Evolutionary conservation across 1,140 invertebrate genomes (phyloP).

Genomic region (Doryteuthis pealeii): DNA sequence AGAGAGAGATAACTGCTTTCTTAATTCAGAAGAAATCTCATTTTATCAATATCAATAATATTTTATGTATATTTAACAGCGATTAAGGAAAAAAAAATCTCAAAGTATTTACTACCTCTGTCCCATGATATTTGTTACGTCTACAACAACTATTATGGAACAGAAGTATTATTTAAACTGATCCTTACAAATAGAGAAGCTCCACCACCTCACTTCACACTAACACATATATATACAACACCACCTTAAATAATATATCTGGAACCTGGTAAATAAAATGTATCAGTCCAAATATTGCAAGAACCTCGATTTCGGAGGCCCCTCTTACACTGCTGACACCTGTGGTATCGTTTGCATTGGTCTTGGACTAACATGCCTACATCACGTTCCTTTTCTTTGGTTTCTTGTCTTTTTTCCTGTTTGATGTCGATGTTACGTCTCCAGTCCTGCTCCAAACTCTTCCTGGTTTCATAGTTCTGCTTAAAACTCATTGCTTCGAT

Average conservation of each 20-base stretch:
- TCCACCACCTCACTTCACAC: too few species aligned
- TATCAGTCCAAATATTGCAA: constrained; percentile 59
- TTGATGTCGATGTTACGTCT: constrained; percentile 42
- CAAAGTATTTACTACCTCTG: too few species aligned
- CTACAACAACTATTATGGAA: too few species aligned
- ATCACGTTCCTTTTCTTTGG: constrained; percentile 40
- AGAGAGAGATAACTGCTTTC: too few species aligned
- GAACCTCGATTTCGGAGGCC: constrained; percentile 54
- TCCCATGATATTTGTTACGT: too few species aligned
- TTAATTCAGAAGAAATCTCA: too few species aligned
- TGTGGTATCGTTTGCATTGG: constrained; percentile 58
- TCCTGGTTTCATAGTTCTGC: constrained; percentile 30
- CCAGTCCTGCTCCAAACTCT: constrained; percentile 56
- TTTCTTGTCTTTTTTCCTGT: constrained; percentile 46
- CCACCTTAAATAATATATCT: constrained; percentile 57
- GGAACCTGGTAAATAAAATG: constrained; percentile 56
- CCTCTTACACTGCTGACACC: constrained; percentile 57
- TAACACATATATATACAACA: too few species aligned
- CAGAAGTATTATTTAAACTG: too few species aligned
- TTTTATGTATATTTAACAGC: too few species aligned
- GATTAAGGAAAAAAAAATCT: too few species aligned
- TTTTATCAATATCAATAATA: too few species aligned
- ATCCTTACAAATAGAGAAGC: too few species aligned
- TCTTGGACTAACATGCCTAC: constrained; percentile 57
- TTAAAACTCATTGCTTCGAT: background rate